Evolutionary conservation across 1,140 invertebrate genomes (phyloP), one percentile per base, ranked within the genome.

Genomic region (Drosophila kurseongensis): DNA sequence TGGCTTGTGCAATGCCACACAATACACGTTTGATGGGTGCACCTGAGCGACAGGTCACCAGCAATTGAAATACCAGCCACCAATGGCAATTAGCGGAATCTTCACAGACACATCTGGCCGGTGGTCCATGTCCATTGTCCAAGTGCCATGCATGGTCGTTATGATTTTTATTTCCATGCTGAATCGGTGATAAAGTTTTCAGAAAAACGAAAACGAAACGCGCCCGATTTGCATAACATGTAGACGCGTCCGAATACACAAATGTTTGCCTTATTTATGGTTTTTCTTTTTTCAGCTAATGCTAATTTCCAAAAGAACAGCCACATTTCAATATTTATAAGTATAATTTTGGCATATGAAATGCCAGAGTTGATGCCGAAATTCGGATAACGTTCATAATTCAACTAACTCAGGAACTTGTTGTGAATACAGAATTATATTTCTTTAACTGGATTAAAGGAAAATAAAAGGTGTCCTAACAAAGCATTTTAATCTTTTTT

Each of bases 241-340:
- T 81, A 81, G 71, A 57, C 38, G 35, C 51, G 13, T 50, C 65
- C 47, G 42, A 59, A 69, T 56, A 66, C 61, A 67, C 47, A 80
- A 67, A 56, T 14, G 48, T 29, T 58, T 85, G 68, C 29, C 63
- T 75, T 85, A 85, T 85, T 85, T 85, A 85, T 85, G 82, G 83
- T 63, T 81, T 78, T 74, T 78, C 48, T 77, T 82, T 74, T 58
- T 84, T 75, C 47, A 23, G 50, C 59, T 50, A 80, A 85, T 68
- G 71, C 65, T 58, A 65, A 76, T 72, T 65, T 55, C 52, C 42
- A 69, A 58, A 55, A 68, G 68, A 75, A 59, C 76, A 62, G 50
- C 38, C 58, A 42, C 27, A 71, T 79, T 78, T 85, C 74, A 86
- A 85, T 86, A 85, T 85, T 86, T 81, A 86, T 85, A 85, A 76